Percentiles rank a stretch among this genome's conserved stretches.
These are phyloP conservation scores for Microtus pennsylvanicus DNA, from an alignment of 2,113 vertebrate species.

Conservation along the genomic window DNA sequence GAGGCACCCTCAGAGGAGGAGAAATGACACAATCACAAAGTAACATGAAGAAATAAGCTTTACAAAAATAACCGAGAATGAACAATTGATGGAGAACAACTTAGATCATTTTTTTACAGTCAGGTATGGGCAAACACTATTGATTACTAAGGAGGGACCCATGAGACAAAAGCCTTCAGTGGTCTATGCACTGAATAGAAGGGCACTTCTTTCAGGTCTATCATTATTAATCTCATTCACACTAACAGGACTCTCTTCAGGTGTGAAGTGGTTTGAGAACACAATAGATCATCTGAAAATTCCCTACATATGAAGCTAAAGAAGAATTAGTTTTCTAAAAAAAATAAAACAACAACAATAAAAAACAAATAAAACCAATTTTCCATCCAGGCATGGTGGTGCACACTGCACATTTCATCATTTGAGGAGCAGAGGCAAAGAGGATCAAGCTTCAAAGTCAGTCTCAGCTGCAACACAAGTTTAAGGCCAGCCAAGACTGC, in stretches of 20 bases:
- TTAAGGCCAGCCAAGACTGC: background rate
- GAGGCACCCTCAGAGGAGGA: background rate
- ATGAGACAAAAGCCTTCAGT: background rate
- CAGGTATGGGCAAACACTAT: background rate
- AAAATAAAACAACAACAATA: no score
- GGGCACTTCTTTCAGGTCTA: fast-evolving
- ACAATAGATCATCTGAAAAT: background rate
- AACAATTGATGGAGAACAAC: background rate
- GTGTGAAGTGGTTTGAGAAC: no score
- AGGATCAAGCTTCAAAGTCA: background rate
- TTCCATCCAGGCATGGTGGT: background rate
- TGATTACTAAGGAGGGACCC: background rate
- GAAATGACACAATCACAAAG: background rate
- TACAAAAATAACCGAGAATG: background rate
- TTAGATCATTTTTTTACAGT: background rate
- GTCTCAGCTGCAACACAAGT: background rate
- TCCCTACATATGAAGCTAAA: background rate
- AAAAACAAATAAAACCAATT: slow-evolving; percentile 1
- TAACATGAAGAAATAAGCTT: background rate
- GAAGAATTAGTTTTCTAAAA: background rate
- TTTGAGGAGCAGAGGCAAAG: background rate
- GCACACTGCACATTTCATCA: background rate
- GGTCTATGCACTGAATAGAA: background rate
- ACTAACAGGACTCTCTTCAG: background rate
- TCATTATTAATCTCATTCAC: background rate